Base-by-base conservation (phyloP, 2,797 vertebrate species). In the Momotus momota region DNA sequence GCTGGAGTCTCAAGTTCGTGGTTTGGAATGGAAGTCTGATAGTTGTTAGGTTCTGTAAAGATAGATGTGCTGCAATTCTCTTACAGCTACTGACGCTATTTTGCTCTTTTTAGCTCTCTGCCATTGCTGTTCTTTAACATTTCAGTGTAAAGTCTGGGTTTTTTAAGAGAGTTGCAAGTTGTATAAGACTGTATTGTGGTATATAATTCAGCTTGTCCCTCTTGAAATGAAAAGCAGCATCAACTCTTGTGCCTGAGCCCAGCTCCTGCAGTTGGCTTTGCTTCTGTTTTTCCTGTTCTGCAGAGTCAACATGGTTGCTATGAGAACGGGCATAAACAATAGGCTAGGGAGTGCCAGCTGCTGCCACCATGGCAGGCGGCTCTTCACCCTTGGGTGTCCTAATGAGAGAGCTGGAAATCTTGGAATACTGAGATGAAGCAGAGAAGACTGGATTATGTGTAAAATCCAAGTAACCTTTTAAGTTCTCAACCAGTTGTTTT, bases 261-360 rank as follows among this genome's bases (percentile, higher is more conserved):
- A 58, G 62, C 46, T 81, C 46, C 81, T 71, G 81, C 79, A 22
- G n/a, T 86, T 83, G 85, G 75, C 77, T 80, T 81, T 84, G 82
- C 61, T 14, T 25, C 23, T 90, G 79, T 89, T 92, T 95, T 87
- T 57, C n/a, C 73, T 75, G 62, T 85, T 90, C 31, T 77, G 82
- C 88, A 90, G 72, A 90, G 86, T 93, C 90, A 86, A 84, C 46
- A 62, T 2, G 23, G 92, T 96, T 93, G 81, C 93, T 90, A 85
- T 90, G 93, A 81, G 54, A 94, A 70, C 77, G 58, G 77, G 61
- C 41, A 81, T 69, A 61, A 96, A 88, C 93, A 95, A 27, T 60
- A 64, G 93, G 90, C 3, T 48, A 16, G 20, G 1, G 23, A 69
- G 69, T 85, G 86, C 90, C 94, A 94, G 93, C 94, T 95, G 91